These are phyloP conservation scores for Helicoverpa armigera DNA, from an alignment of 1,140 invertebrate genomes.

Conservation along the genomic window DNA sequence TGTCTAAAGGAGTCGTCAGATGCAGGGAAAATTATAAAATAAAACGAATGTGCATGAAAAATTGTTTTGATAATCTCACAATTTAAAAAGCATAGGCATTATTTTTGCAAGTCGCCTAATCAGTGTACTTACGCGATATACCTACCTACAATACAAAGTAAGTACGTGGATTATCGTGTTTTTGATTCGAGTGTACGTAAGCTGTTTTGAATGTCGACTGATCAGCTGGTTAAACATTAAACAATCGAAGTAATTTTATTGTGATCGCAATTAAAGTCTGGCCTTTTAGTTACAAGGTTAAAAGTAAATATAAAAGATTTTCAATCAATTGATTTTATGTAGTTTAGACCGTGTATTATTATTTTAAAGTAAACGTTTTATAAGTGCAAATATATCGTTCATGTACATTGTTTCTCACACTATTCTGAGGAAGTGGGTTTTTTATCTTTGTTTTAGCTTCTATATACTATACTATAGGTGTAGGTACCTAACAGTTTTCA, in stretches of 20 bases:
- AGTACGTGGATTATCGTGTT: conserved; percentile 43
- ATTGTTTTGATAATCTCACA: no score
- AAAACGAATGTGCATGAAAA: no score
- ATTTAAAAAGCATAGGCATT: no score
- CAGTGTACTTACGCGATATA: not conserved
- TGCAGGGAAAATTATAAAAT: no score
- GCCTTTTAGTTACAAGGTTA: conserved; percentile 55
- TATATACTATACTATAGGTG: not conserved
- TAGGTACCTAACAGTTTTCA: conserved; percentile 10
- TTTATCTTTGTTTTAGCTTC: conserved; percentile 11
- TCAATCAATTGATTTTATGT: conserved; percentile 16
- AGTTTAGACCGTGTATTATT: not conserved
- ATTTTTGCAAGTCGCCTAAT: not conserved
- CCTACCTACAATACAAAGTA: conserved; percentile 6
- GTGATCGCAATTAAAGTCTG: conserved; percentile 52
- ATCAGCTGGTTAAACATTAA: conserved; percentile 74
- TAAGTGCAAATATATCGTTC: no score
- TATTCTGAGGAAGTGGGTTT: conserved; percentile 6
- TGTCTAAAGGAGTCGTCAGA: no score
- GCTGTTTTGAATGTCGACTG: conserved; percentile 61
- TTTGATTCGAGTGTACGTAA: conserved; percentile 64
- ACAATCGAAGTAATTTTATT: conserved; percentile 69
- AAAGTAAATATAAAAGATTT: not conserved
- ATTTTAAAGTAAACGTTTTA: no score
- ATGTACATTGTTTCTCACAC: not conserved